Evolutionary conservation across 2,113 vertebrate genomes (phyloP), one percentile per base, ranked within the genome.

Genomic region (Chrysemys picta): DNA sequence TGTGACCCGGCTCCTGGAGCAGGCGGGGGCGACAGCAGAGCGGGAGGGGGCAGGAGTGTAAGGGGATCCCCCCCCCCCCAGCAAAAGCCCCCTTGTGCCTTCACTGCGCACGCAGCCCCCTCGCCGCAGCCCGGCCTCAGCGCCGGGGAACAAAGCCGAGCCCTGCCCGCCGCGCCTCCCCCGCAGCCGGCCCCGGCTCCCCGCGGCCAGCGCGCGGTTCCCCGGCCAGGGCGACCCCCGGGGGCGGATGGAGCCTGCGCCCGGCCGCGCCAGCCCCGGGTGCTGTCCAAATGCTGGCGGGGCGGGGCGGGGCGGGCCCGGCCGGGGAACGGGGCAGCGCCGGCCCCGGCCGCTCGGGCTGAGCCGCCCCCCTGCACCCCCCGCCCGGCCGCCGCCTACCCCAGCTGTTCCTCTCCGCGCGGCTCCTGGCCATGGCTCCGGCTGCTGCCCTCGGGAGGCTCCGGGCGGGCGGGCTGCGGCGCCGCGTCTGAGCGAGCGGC

Each of bases 341-440:
- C 54, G 8, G 56, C 25, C 25, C 56, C 25, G 4, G 25, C 56
- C 56, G 17, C 52, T 17, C 50, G 50, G 14, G 50, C 50, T 25
- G 22, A 50, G n/a, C 21, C 12, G 80, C 12, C 17, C 45, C 29
- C 14, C 16, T 13, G 50, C 52, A 47, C 10, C 45, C 5, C 45
- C 5, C 57, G 35, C 25, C 78, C 11, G 1, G 22, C 49, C 4
- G 35, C 75, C 72, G 99, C 99, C 99, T 98, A 99, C 99, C 99
- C 99, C 99, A 99, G 96, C 99, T 99, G 97, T 99, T 99, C 96
- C 99, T 97, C 91, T 99, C 99, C 96, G 98, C 99, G 91, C 99
- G 99, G 96, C 97, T 98, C 94, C 98, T 98, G 80, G 98, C 98
- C 99, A 99, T 99, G 92, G 93, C 89, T 93, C 94, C 72, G 84